phyloP scores from a whole-genome alignment of 2,888 invertebrate species.

The Nephrotoma guestfalica region DNA sequence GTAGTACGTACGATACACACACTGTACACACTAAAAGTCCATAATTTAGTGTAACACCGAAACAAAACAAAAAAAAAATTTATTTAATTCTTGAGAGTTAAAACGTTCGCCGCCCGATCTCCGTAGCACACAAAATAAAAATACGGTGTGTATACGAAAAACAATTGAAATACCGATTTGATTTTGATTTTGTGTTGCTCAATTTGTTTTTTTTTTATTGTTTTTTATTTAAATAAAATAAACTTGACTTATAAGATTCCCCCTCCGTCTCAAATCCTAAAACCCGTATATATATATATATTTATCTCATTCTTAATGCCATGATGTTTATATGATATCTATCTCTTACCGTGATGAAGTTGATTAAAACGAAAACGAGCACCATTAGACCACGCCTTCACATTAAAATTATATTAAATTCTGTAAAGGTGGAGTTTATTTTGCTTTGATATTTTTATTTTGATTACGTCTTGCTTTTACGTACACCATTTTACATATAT shows the following conservation, averaged over 20 bases:
- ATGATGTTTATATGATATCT: not conserved
- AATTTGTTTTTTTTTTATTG: not conserved
- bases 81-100: not conserved
- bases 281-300: not conserved
- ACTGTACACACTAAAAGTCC: not conserved
- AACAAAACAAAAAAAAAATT: not conserved
- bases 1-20: too few species aligned
- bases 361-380: not conserved
- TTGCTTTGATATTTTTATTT: not conserved
- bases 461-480: not conserved
- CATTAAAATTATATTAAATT: not conserved
- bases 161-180: not conserved
- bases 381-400: not conserved
- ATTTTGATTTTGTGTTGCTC: not conserved
- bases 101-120: not conserved
- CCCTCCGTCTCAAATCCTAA: not conserved
- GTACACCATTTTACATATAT: not conserved
- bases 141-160: not conserved
- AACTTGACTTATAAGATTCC: not conserved
- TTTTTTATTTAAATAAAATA: not conserved
- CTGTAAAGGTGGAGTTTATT: not conserved
- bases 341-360: not conserved
- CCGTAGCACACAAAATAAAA: conserved; percentile 1
- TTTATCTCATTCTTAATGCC: not conserved
- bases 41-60: not conserved